These are phyloP conservation scores for Geococcyx californianus DNA, from an alignment of 2,113 vertebrate genomes.

Conservation along the genomic window DNA sequence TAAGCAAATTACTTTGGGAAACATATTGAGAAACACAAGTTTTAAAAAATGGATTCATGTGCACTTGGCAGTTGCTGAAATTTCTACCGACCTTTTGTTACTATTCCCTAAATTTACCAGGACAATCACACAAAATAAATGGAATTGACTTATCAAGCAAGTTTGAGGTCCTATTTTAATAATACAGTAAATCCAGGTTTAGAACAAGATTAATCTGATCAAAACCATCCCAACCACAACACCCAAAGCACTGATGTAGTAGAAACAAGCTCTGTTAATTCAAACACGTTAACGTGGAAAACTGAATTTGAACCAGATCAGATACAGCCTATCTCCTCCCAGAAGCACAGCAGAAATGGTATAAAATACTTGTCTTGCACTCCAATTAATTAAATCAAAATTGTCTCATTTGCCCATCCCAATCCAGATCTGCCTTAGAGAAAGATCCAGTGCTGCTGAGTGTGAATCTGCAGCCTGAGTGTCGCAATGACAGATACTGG, in stretches of 20 bases:
- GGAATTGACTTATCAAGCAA: background rate
- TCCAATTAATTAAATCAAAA: background rate
- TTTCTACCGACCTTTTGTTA: background rate
- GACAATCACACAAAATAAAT: background rate
- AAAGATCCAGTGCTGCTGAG: background rate
- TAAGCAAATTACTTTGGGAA: background rate
- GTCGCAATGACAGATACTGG: background rate
- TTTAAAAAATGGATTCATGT: background rate
- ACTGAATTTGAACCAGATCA: background rate
- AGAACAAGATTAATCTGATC: background rate
- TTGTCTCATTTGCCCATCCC: background rate
- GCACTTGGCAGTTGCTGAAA: background rate
- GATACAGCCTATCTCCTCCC: background rate
- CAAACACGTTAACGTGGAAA: background rate
- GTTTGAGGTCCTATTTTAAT: background rate
- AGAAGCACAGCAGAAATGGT: background rate
- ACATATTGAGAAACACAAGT: background rate
- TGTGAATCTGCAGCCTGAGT: fast-evolving
- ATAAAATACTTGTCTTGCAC: background rate
- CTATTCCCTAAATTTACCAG: background rate
- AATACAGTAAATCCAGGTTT: background rate
- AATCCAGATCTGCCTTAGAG: background rate
- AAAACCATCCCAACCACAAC: background rate
- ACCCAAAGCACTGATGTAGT: background rate
- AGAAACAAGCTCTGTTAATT: background rate